These are phyloP conservation scores for Rissa tridactyla DNA, from an alignment of 2,113 vertebrate genomes.

Conservation along the genomic window DNA sequence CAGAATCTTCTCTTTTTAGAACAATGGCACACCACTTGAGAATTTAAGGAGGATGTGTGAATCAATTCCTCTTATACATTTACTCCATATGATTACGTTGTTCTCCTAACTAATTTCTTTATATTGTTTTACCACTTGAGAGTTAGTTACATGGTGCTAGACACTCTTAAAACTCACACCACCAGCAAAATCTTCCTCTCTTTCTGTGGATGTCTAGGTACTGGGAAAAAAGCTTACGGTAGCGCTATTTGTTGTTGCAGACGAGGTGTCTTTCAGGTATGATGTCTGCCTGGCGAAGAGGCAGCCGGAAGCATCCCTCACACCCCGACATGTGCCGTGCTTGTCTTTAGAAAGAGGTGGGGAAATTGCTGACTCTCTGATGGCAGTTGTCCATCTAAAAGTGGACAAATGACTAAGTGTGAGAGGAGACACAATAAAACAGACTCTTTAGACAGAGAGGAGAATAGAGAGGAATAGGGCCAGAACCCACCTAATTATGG, in stretches of 20 bases:
- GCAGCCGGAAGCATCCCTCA: background rate
- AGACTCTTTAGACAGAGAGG: background rate
- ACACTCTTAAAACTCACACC: background rate
- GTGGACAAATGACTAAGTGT: background rate
- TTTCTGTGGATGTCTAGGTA: background rate
- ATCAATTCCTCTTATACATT: background rate
- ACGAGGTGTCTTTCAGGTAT: background rate
- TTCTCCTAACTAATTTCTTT: background rate
- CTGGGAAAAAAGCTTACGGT: background rate
- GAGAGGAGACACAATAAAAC: background rate
- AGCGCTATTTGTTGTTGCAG: background rate
- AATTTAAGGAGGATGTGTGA: background rate
- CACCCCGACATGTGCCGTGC: accelerated
- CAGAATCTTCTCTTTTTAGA: background rate
- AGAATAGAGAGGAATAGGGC: background rate
- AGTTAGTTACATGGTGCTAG: background rate
- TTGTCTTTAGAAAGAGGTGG: background rate
- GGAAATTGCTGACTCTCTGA: background rate
- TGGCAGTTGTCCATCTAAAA: background rate
- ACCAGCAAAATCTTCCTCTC: background rate
- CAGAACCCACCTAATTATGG: background rate
- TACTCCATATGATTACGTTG: background rate
- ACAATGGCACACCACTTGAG: background rate
- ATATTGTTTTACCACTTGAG: background rate
- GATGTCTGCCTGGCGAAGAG: background rate